phyloP scores from a whole-genome alignment of 2,888 invertebrate genomes.

The Spilosoma lubricipeda region DNA sequence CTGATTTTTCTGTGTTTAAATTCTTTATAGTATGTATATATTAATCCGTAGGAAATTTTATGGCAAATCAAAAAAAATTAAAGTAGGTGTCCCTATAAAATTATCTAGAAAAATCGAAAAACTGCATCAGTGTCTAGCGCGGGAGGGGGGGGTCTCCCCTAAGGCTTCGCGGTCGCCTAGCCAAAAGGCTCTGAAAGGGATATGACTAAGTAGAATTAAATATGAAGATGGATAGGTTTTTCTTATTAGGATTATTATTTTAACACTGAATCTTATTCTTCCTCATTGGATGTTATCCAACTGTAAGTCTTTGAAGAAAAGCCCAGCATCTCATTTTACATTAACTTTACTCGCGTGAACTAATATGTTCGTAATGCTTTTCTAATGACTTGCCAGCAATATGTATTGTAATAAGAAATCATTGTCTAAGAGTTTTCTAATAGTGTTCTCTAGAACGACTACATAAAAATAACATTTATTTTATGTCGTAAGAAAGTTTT shows the following conservation, averaged over 20 bases:
- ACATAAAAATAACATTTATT: constrained; percentile 5
- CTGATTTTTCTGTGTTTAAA: too few species aligned
- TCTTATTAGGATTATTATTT: not conserved
- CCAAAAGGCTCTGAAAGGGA: too few species aligned
- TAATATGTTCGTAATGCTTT: constrained; percentile 45
- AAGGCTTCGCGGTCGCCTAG: too few species aligned
- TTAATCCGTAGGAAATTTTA: too few species aligned
- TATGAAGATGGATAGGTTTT: too few species aligned
- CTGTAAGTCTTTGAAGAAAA: constrained; percentile 12
- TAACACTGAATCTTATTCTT: constrained; percentile 18
- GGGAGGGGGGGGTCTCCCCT: too few species aligned
- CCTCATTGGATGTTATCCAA: constrained; percentile 42
- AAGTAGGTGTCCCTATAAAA: too few species aligned
- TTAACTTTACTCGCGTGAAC: constrained; percentile 41
- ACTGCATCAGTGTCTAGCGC: too few species aligned
- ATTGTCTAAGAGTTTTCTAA: constrained; percentile 38
- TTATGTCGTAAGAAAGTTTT: constrained; percentile 3
- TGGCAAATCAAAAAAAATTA: too few species aligned
- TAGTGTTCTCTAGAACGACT: constrained; percentile 7
- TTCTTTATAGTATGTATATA: too few species aligned
- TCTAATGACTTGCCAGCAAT: constrained; percentile 33
- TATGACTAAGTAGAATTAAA: too few species aligned
- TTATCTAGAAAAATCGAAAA: too few species aligned
- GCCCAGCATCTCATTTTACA: constrained; percentile 36
- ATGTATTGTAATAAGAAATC: constrained; percentile 11